Evolutionary conservation across 1,140 invertebrate species (phyloP).

Genomic region (Mesaphorura yosii): DNA sequence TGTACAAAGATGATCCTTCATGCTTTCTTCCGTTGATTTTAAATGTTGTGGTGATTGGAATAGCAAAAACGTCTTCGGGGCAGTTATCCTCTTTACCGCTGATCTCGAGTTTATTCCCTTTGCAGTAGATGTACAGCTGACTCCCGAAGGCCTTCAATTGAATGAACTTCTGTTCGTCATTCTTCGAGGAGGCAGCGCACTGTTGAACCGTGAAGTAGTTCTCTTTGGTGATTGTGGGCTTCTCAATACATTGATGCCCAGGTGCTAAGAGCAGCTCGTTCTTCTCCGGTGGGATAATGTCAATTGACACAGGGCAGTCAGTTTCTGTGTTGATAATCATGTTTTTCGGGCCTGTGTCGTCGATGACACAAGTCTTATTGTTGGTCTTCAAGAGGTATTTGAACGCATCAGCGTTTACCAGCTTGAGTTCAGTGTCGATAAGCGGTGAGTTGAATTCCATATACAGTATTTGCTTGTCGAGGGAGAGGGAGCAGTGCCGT

Average conservation of each 20-base stretch:
- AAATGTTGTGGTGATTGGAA: not conserved
- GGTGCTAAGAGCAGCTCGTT: constrained; percentile 10
- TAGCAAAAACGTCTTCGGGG: not conserved
- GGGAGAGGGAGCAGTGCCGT: not conserved
- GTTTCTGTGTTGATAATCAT: not conserved
- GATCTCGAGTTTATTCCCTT: not conserved
- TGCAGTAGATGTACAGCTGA: not conserved
- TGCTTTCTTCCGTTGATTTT: constrained; percentile 8
- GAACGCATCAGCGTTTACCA: constrained; percentile 15
- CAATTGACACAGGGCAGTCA: constrained; percentile 3
- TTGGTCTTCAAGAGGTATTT: constrained; percentile 6
- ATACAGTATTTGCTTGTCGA: constrained; percentile 2
- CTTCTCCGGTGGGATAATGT: not conserved
- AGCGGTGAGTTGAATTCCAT: constrained; percentile 10
- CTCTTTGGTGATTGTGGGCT: not conserved
- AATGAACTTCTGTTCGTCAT: not conserved
- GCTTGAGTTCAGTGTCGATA: not conserved
- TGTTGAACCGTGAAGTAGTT: not conserved
- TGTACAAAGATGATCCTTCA: not conserved
- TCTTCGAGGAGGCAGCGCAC: not conserved
- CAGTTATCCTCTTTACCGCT: not conserved
- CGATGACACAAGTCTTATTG: constrained; percentile 14
- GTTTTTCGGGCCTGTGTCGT: too few relatives aligned
- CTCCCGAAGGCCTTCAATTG: not conserved
- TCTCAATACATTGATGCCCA: not conserved